phyloP scores from a whole-genome alignment of 2,113 vertebrate species.

The Prietella phreatophila region DNA sequence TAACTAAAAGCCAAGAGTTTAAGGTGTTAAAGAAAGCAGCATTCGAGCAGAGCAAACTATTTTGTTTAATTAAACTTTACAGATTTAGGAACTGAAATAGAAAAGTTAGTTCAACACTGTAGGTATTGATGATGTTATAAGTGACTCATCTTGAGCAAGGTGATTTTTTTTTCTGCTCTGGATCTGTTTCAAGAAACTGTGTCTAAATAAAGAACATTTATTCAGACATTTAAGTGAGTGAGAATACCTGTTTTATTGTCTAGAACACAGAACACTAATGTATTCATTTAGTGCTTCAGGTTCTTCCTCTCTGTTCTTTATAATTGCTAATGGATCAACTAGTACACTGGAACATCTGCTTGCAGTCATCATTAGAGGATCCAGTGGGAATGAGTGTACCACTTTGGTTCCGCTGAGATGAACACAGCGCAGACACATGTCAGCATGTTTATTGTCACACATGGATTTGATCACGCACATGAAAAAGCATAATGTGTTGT shows the following conservation, averaged over 20 bases:
- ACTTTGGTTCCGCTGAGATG: constrained; percentile 19
- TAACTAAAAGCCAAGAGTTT: neutral
- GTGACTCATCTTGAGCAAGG: neutral
- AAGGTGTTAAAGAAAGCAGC: neutral
- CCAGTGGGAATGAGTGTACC: constrained; percentile 15
- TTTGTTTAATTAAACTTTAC: neutral
- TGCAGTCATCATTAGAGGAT: constrained; percentile 1
- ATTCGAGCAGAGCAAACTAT: neutral
- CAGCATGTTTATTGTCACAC: constrained; percentile 26
- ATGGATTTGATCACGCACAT: constrained; percentile 34
- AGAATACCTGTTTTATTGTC: constrained; percentile 7
- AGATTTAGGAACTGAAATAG: neutral
- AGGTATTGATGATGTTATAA: neutral
- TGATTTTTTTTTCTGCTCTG: neutral
- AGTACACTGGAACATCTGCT: constrained; percentile 31
- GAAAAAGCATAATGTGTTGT: constrained; percentile 17
- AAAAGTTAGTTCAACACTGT: neutral
- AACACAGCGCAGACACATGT: constrained; percentile 18
- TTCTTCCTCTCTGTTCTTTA: constrained; percentile 33
- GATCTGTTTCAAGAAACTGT: neutral
- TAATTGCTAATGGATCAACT: constrained; percentile 42
- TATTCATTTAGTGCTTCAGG: constrained; percentile 31
- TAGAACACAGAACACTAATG: constrained; percentile 23
- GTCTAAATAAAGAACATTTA: neutral
- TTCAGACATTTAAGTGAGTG: neutral